Evolutionary conservation across 2,888 invertebrate genomes (phyloP).

Genomic region (Blera fallax): DNA sequence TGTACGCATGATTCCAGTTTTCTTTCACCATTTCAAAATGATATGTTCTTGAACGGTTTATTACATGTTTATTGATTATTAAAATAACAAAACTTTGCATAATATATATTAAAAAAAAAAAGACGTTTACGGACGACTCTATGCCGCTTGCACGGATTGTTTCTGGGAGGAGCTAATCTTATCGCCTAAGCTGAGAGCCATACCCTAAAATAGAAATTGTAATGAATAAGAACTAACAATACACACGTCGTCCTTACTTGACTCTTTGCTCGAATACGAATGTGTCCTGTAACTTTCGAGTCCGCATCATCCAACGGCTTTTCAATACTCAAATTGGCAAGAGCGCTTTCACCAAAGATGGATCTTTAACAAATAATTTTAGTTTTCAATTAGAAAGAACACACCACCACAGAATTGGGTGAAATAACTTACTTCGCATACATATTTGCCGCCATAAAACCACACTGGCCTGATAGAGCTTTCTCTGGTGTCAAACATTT

Average conservation of each 20-base stretch:
- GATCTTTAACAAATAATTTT: slow-evolving; percentile 83
- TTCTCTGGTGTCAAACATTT: slow-evolving; percentile 99
- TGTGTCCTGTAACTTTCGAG: slow-evolving; percentile 97
- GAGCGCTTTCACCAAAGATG: slow-evolving; percentile 98
- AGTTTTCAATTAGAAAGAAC: background rate
- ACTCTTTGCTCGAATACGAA: slow-evolving; percentile 98
- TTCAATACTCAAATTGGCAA: slow-evolving; percentile 99
- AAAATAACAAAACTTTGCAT: slow-evolving; percentile 64
- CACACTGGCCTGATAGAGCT: slow-evolving; percentile 97
- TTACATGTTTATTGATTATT: slow-evolving; percentile 62
- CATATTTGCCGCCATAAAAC: slow-evolving; percentile 99
- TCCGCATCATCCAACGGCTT: slow-evolving; percentile 93
- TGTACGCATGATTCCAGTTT: too few species aligned
- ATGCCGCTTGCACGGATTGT: slow-evolving; percentile 82
- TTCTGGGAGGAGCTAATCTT: slow-evolving; percentile 98
- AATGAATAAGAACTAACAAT: background rate
- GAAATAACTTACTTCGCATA: slow-evolving; percentile 88
- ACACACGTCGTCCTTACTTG: slow-evolving; percentile 85
- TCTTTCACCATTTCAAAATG: too few species aligned
- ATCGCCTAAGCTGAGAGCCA: slow-evolving; percentile 99
- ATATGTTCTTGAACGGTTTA: background rate
- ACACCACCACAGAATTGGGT: background rate
- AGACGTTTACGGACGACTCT: slow-evolving; percentile 50
- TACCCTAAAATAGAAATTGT: slow-evolving; percentile 87
- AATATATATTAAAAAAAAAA: slow-evolving; percentile 54